Percentiles rank a stretch among this genome's conserved stretches.
Conservation (phyloP, 2,888 invertebrate genomes). For the Ormyrus nitidulus region DNA sequence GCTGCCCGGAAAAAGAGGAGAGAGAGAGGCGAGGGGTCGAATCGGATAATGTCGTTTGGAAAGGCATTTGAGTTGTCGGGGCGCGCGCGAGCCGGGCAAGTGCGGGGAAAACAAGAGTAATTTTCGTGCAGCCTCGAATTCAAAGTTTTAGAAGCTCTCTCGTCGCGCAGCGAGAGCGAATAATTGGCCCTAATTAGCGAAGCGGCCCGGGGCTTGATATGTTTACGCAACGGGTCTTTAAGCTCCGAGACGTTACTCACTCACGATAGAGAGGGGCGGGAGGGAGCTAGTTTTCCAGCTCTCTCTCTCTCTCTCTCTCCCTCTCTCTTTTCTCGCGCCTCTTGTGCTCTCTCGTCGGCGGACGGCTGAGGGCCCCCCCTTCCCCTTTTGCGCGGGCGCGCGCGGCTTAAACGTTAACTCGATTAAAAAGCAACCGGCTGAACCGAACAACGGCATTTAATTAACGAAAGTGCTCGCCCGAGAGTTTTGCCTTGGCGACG, state of each 20-base stretch:
- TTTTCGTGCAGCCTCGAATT: slow-evolving; percentile 44
- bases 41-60: slow-evolving; percentile 45
- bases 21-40: slow-evolving; percentile 2
- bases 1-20: background rate
- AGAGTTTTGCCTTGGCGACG: slow-evolving; percentile 62
- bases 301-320: background rate
- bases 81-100: background rate
- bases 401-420: slow-evolving; percentile 70
- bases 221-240: slow-evolving; percentile 67
- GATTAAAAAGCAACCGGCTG: slow-evolving; percentile 67
- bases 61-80: slow-evolving; percentile 27
- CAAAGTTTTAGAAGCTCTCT: slow-evolving; percentile 49
- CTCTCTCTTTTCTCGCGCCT: background rate
- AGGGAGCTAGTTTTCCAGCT: slow-evolving; percentile 15
- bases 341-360: background rate
- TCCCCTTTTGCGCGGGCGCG: slow-evolving; percentile 31
- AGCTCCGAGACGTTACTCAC: slow-evolving; percentile 56
- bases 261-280: background rate
- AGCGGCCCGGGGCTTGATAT: slow-evolving; percentile 64
- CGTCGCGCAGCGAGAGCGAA: slow-evolving; percentile 52
- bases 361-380: background rate
- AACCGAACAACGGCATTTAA: slow-evolving; percentile 71
- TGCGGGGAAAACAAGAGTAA: slow-evolving; percentile 42
- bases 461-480: slow-evolving; percentile 71
- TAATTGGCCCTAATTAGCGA: slow-evolving; percentile 67